phyloP scores from a whole-genome alignment of 2,113 vertebrate species.

The Stegostoma tigrinum region DNA sequence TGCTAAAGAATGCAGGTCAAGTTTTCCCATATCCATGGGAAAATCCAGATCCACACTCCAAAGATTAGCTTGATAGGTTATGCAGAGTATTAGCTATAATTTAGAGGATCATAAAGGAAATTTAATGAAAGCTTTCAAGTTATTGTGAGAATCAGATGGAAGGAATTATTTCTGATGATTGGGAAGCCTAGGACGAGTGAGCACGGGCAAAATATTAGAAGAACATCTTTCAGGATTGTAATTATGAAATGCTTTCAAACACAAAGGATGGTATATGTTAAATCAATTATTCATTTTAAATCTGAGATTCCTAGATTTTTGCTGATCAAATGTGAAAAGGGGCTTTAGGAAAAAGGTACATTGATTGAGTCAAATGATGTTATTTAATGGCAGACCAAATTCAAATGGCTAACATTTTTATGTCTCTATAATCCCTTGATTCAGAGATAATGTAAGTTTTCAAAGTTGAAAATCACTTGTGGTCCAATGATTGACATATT shows the following conservation, averaged over 20 bases:
- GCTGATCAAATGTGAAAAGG: background rate
- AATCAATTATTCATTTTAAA: background rate
- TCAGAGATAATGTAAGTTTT: background rate
- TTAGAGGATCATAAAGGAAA: too few relatives aligned
- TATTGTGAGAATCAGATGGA: too few relatives aligned
- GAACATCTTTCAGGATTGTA: background rate
- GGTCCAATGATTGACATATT: background rate
- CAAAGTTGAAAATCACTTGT: background rate
- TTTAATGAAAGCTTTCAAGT: too few relatives aligned
- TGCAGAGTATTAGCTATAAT: too few relatives aligned
- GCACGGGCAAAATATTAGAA: background rate
- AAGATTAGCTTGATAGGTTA: too few relatives aligned
- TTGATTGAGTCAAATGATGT: background rate
- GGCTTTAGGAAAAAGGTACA: background rate
- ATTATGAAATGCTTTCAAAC: background rate
- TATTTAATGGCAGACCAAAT: too few relatives aligned
- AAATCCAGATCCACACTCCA: too few relatives aligned
- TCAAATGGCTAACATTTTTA: background rate
- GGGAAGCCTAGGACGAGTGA: background rate
- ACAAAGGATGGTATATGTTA: background rate
- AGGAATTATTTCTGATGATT: background rate
- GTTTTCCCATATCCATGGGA: too few relatives aligned
- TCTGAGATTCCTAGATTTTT: background rate
- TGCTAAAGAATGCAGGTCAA: too few relatives aligned
- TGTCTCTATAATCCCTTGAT: background rate